Conservation (phyloP, 2,888 invertebrate genomes). For the Caenorhabditis sp. region DNA sequence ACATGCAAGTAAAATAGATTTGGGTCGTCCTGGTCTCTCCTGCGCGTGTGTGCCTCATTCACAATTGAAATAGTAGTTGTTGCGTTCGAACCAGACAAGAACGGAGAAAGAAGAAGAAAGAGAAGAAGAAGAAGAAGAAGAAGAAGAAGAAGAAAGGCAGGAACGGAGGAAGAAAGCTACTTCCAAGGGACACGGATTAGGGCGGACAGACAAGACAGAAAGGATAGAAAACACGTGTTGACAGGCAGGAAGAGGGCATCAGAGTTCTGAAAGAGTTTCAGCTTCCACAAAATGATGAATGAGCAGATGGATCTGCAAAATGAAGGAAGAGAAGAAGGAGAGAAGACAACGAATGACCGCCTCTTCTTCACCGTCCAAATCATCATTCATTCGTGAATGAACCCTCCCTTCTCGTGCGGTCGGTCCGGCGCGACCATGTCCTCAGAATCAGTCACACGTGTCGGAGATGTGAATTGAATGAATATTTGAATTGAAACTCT, state of each 20-base stretch:
- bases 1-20: conserved; percentile 34
- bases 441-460: conserved; percentile 41
- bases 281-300: too few species aligned
- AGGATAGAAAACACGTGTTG: conserved; percentile 8
- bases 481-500: conserved; percentile 22
- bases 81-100: conserved; percentile 4
- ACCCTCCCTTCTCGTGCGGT: neutral
- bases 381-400: conserved; percentile 15
- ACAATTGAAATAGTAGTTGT: conserved; percentile 27
- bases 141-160: conserved; percentile 1
- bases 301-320: neutral
- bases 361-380: neutral
- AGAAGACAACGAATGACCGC: neutral
- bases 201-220: neutral
- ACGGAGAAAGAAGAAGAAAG: neutral
- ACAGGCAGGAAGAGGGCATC: neutral
- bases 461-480: conserved; percentile 36
- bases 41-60: conserved; percentile 3
- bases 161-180: neutral
- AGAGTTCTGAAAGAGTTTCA: conserved; percentile 2
- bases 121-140: conserved; percentile 1
- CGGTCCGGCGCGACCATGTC: too few species aligned
- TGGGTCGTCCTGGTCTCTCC: conserved; percentile 11
- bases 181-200: conserved; percentile 4
- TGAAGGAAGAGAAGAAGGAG: neutral